Conservation (phyloP, 2,888 invertebrate species). For the Polyommatus iphigenia region DNA sequence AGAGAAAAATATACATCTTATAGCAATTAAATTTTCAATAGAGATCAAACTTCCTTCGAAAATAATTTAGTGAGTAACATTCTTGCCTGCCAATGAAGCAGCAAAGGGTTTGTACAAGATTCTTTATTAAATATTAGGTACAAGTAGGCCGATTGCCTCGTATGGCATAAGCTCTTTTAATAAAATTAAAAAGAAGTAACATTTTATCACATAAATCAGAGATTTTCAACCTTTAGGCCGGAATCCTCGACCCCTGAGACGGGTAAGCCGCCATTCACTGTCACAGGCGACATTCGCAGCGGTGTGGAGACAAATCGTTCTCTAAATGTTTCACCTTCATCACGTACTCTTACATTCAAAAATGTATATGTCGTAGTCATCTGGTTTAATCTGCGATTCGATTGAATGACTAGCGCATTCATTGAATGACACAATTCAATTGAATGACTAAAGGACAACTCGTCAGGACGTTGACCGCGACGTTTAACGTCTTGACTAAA, state of each 20-base stretch:
- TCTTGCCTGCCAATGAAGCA: not conserved
- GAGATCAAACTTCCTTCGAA: slow-evolving; percentile 4
- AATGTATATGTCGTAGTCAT: no score
- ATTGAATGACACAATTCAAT: no score
- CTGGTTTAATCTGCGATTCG: no score
- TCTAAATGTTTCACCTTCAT: not conserved
- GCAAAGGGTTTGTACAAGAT: not conserved
- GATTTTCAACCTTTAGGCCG: slow-evolving; percentile 7
- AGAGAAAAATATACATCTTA: slow-evolving; percentile 8
- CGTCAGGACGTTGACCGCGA: no score
- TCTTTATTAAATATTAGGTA: no score
- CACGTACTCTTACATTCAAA: not conserved
- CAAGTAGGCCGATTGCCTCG: not conserved
- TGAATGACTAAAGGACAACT: no score
- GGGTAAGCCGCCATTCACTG: slow-evolving; percentile 8
- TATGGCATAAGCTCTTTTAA: not conserved
- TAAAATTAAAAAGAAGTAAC: not conserved
- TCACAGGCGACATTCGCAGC: not conserved
- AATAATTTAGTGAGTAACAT: not conserved
- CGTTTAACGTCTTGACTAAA: no score
- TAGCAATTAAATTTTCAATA: not conserved
- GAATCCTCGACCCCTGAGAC: not conserved
- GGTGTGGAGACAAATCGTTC: slow-evolving; percentile 11
- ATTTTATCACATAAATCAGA: slow-evolving; percentile 9
- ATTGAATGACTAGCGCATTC: no score